Base-by-base conservation (phyloP, 2,888 invertebrate species). In the Scaptomyza parva region DNA sequence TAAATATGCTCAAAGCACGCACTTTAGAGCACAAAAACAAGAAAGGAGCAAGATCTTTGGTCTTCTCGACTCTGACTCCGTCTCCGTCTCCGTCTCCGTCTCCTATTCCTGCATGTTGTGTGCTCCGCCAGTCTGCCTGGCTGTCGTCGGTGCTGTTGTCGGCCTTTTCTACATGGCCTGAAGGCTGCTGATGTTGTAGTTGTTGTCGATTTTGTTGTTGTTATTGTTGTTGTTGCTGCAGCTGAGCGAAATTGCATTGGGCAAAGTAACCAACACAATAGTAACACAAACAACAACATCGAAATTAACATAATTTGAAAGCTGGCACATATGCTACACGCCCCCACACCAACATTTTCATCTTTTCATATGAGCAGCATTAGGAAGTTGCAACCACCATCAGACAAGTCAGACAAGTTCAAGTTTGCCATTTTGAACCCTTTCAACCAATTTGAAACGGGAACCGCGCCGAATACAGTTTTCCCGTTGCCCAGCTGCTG, bases 1-100 rank as follows among this genome's bases (percentile, higher is more conserved):
- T 91, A 91, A 91, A 91, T 91, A 91, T 89, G 89, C 90, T 62
- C 77, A 68, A 81, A 89, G 84, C 91, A 91, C 91, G 91, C 91
- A 91, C 91, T 88, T 80, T 76, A 48, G 67, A 40, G 66, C 35
- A 39, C 24, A 17, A n/a, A n/a, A n/a, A 48, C 59, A 14, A 41
- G 20, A 41, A 48, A 52, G 54, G 54, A 67, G 75, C 43, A 48
- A 53, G 67, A 63, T 58, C 61, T 59, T 57, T 3, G 59, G 37
- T 35, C 35, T 14, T 22, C 47, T 51, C 4, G 33, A 35, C 48
- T 65, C 52, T 64, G 59, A 50, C 59, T 51, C 7, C 39, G 54
- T 26, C 64, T 53, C 33, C 40, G 22, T 14, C 51, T 51, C 7
- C 39, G 54, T 26, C 64, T 53, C 33, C 40, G 22, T 14, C 51